Base-by-base conservation (phyloP, 2,888 invertebrate genomes). In the Eupithecia insigniata region DNA sequence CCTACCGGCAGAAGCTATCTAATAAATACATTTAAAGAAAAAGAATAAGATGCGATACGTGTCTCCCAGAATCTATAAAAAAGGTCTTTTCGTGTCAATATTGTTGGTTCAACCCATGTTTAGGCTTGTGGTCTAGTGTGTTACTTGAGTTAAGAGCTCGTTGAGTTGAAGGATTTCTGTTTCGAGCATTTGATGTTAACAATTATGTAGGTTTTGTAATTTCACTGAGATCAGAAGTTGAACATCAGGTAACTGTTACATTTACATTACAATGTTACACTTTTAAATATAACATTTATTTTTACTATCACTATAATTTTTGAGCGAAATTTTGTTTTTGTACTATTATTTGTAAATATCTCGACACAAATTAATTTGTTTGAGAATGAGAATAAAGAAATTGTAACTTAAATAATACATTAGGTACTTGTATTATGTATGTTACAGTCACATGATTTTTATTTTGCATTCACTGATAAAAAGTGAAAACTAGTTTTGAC, bases 81-180 rank as follows among this genome's bases (percentile, higher is more conserved):
- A 8, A n/a, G n/a, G 7, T n/a, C 22, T 60, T 30, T 62, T n/a
- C 62, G 32, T 62, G 62, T 3, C 4, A 2, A 32, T 22, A 64
- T 34, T 12, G 14, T 7, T 16, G 26, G 26, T 36, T 14, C 36
- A 26, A 36, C 64, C 64, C 26, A 64, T 26, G 36, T 62, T 46
- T 71, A 66, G 51, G 34, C 68, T 58, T 69, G 68, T 55, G 68
- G 66, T 8, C 43, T 46, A 70, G 46, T 39, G 26, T 32, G 62
- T 28, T 43, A n/a, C 36, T 61, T n/a, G 61, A 64, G 64, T 36
- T 2, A 64, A 64, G 64, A 36, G 66, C 43, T 39, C 28, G 66
- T 66, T 66, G n/a, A 22, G 46, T 43, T 64, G 34, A 36, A 64
- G 36, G 14, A 12, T 64, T 62, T 64, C 64, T 34, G 64, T 39